Percentiles rank a stretch among this genome's conserved stretches.
These are phyloP conservation scores for Listronotus oregonensis DNA, from an alignment of 1,140 invertebrate species.

Conservation along the genomic window DNA sequence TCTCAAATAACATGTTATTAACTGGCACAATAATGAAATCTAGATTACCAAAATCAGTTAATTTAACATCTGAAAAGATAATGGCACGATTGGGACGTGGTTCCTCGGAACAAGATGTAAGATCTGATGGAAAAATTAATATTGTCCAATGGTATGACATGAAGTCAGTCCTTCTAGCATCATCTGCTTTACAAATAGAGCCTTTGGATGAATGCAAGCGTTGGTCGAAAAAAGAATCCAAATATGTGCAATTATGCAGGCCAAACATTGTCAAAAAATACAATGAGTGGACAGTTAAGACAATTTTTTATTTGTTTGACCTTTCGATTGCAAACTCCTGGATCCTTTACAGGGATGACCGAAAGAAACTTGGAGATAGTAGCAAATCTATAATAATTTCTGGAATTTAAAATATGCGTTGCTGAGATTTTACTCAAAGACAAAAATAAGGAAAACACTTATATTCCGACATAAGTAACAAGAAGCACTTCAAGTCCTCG, in stretches of 20 bases:
- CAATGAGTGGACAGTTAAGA: too few relatives aligned
- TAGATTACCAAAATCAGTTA: slow-evolving; percentile 10
- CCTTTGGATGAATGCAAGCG: slow-evolving; percentile 38
- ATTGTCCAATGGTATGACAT: slow-evolving; percentile 37
- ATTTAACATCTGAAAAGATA: slow-evolving; percentile 29
- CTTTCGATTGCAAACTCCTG: too few relatives aligned
- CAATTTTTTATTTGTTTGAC: too few relatives aligned
- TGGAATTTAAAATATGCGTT: too few relatives aligned
- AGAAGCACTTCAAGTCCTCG: too few relatives aligned
- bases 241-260: slow-evolving; percentile 47
- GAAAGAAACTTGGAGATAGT: too few relatives aligned
- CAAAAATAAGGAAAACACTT: too few relatives aligned
- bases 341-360: too few relatives aligned
- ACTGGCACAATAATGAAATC: slow-evolving; percentile 23
- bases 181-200: slow-evolving; percentile 22
- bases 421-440: too few relatives aligned
- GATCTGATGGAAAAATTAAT: slow-evolving; percentile 30
- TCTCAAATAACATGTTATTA: slow-evolving; percentile 10
- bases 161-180: slow-evolving; percentile 33
- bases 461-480: too few relatives aligned
- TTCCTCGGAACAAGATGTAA: slow-evolving; percentile 18
- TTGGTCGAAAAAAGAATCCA: slow-evolving; percentile 49
- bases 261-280: too few relatives aligned
- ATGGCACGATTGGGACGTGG: slow-evolving; percentile 17
- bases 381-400: too few relatives aligned